Conservation (phyloP, 2,888 invertebrate genomes). For the Cosmopolites sordidus region DNA sequence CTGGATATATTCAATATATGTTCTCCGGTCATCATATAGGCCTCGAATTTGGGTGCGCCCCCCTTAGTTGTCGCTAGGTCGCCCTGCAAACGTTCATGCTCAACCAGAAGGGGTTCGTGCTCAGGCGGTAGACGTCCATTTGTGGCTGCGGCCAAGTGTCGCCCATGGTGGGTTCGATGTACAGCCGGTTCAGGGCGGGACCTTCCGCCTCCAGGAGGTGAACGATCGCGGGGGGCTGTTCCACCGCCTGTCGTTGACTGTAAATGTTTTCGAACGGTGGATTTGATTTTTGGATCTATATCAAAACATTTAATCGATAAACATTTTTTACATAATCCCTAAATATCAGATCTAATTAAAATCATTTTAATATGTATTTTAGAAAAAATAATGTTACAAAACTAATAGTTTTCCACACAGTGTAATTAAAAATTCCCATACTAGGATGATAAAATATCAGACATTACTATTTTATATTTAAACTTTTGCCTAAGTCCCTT, state of each 20-base stretch:
- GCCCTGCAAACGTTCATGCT: slow-evolving; percentile 30
- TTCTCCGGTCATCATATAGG: slow-evolving; percentile 97
- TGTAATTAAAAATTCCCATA: too few relatives aligned
- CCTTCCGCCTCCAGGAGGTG: slow-evolving; percentile 32
- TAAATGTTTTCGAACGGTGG: slow-evolving; percentile 68
- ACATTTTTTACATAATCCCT: too few relatives aligned
- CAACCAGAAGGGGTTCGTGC: slow-evolving; percentile 32
- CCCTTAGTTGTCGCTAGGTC: slow-evolving; percentile 29
- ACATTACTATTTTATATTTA: too few relatives aligned
- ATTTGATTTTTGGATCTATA: slow-evolving; percentile 84
- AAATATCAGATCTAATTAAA: too few relatives aligned
- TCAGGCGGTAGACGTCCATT: slow-evolving; percentile 54
- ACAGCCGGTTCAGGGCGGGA: slow-evolving; percentile 46
- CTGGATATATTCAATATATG: slow-evolving; percentile 88
- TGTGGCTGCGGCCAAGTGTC: slow-evolving; percentile 31
- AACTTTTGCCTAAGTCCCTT: too few relatives aligned
- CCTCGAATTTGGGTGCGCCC: slow-evolving; percentile 68
- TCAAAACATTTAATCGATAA: too few relatives aligned
- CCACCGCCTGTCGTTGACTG: slow-evolving; percentile 52
- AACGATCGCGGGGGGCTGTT: slow-evolving; percentile 32
- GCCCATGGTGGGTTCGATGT: slow-evolving; percentile 40
- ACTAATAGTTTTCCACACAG: too few relatives aligned
- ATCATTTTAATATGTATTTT: too few relatives aligned
- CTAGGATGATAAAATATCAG: too few relatives aligned
- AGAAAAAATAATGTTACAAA: too few relatives aligned